Base-by-base conservation (phyloP, 2,888 invertebrate genomes). In the Lepidonotus clava region DNA sequence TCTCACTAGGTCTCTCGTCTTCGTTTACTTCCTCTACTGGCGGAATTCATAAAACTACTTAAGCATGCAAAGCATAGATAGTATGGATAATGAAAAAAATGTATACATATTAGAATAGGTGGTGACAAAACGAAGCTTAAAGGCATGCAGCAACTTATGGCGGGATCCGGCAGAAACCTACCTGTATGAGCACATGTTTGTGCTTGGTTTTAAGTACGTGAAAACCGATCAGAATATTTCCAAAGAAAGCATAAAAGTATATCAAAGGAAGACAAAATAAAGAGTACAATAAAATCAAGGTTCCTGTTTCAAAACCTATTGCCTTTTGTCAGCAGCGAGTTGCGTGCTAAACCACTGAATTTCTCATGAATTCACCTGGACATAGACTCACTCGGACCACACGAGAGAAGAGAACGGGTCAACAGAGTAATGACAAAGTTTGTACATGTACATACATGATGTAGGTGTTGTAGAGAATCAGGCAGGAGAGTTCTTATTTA, bases 21-120 rank as follows among this genome's bases (percentile, higher is more conserved):
- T n/a, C n/a, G n/a, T n/a, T n/a, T n/a, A n/a, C n/a, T n/a, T 71
- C 71, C 38, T 71, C 71, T 71, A 36, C 36, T 38, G 34, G 38
- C 38, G 71, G 14, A 71, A 71, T 71, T 18, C 71, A 71, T 71
- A 71, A 71, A 21, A 38, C 66, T 71, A 38, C 71, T 71, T 71
- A 34, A 71, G 38, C 71, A 71, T 71, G 71, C 71, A 6, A 67
- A 6, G 6, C 24, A 38, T 36, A 71, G 36, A 34, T 38, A 34
- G 11, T 36, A 34, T 71, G 36, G 11, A 38, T 71, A 38, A 71
- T 71, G 21, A 71, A 38, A n/a, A 71, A 34, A 71, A 18, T 56
- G n/a, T 46, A 46, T 18, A 46, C 18, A 46, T 46, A 46, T 46
- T 46, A 46, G 8, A n/a, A 46, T 46, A 46, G 8, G 18, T 18